phyloP scores from a whole-genome alignment of 2,888 invertebrate genomes.

The Drosophila testacea region DNA sequence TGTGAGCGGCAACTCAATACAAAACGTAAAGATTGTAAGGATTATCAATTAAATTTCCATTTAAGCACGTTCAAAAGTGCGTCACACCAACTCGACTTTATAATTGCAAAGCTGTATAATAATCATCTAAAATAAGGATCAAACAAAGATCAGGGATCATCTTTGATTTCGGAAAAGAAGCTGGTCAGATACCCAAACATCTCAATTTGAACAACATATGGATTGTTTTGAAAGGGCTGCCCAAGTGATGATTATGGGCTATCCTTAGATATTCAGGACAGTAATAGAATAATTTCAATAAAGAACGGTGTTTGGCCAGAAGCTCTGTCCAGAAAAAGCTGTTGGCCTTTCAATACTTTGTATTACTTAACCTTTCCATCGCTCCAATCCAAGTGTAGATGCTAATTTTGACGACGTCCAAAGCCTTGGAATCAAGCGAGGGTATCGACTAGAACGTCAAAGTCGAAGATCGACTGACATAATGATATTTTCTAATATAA shows the following conservation, averaged over 20 bases:
- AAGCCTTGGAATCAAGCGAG: neutral
- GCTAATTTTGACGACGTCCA: neutral
- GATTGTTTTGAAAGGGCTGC: neutral
- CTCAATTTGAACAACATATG: neutral
- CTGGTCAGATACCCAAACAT: neutral
- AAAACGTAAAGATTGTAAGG: neutral
- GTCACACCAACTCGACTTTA: neutral
- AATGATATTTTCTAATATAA: neutral
- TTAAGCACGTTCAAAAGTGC: neutral
- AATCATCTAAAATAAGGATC: neutral
- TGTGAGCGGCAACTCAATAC: conserved; percentile 63
- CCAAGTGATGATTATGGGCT: conserved; percentile 16
- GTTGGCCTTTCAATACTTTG: conserved; percentile 10
- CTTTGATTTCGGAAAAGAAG: neutral
- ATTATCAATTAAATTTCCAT: neutral
- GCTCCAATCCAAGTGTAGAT: neutral
- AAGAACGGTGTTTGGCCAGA: conserved; percentile 19
- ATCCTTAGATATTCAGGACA: conserved; percentile 22
- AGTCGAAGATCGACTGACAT: neutral
- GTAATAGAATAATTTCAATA: neutral
- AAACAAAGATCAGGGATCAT: neutral
- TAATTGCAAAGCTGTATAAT: neutral
- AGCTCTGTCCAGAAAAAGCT: neutral
- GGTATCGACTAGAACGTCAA: neutral
- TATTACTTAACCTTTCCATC: conserved; percentile 30